Base-by-base conservation (phyloP, 2,113 vertebrate genomes). In the Arothron firmamentum region DNA sequence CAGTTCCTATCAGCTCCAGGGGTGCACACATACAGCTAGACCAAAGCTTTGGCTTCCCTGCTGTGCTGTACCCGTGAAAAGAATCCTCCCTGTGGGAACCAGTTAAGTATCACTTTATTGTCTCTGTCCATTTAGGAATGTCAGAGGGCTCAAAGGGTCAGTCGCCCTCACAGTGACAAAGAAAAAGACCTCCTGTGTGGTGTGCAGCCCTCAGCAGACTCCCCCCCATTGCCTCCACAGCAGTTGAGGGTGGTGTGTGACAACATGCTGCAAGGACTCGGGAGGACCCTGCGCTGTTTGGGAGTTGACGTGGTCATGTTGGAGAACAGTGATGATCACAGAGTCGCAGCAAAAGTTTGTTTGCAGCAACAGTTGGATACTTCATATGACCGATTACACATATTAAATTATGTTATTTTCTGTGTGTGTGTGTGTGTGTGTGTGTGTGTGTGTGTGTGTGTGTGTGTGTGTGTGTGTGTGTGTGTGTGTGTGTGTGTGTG, bases 261-360 rank as follows among this genome's bases (percentile, higher is more conserved):
- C 75, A 94, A 90, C 85, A 95, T 95, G 96, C 87, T 95, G 12
- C 92, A 94, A 64, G 95, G 94, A 21, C 90, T 96, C 0, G 95
- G 93, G 0, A 87, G 92, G 47, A 92, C 92, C 61, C 92, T 96
- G 58, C 92, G 93, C 74, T 92, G 93, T 67, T 86, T 96, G 2
- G 93, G 94, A 0, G 88, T 93, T 0, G 93, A 96, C 0, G 93
- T 92, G 17, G 55, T 63, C 1, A 87, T 93, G 65, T 77, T 95
- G 87, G 90, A 92, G 53, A 90, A 90, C 2, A 71, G 68, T 0
- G 91, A 96, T 5, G 92, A 95, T 67, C 96, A 95, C 66, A 85
- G 87, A 75, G 83, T 78, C 54, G 94, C 93, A 1, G 93, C 93
- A 1, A 86, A 93, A 90, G 95, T 94, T 20, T 81, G 86, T 8